Evolutionary conservation across 2,113 vertebrate species (phyloP), one percentile per base, ranked within the genome.

Genomic region (Motacilla tschutschensis): DNA sequence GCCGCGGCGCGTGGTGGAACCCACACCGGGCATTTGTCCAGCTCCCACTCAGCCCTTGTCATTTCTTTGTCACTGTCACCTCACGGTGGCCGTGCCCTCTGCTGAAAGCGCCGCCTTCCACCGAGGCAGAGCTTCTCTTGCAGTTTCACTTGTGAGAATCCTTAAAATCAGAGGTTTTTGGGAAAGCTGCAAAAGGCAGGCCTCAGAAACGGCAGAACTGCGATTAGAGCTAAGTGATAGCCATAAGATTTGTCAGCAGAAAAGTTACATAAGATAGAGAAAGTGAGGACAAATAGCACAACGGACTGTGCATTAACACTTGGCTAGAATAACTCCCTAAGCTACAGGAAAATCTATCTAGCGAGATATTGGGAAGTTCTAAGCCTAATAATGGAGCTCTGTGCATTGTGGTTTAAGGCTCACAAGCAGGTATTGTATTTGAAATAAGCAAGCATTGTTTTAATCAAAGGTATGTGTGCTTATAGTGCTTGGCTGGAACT

Each of bases 1-100:
- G 44, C 17, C 41, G 53, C 4, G 18, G 62, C 14, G 33, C 40
- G 36, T 6, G 0, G 2, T 2, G 24, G 26, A 31, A 19, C 5
- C 17, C 21, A 12, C 33, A 5, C 4, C 17, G 26, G 38, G 25
- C 14, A 2, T 3, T 38, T 12, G 53, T 63, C 31, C 65, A 67
- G 31, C 64, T 73, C 25, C 15, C 12, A 0, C 73, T 60, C 59
- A 12, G 31, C 8, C 24, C 33, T 14, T 3, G 24, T 24, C 10
- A 19, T 13, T 38, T 7, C 46, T 58, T 21, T 57, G 57, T 44
- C 69, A 5, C 66, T 33, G 78, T 88, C 83, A 82, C 48, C 41
- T 46, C 14, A 33, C 2, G 70, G 65, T 55, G 33, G 59, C 70
- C 29, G 8, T 17, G 48, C 54, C 51, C 33, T 16, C 8, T 57